These are phyloP conservation scores for Mamestra brassicae DNA, from an alignment of 2,888 invertebrate species.

Conservation along the genomic window DNA sequence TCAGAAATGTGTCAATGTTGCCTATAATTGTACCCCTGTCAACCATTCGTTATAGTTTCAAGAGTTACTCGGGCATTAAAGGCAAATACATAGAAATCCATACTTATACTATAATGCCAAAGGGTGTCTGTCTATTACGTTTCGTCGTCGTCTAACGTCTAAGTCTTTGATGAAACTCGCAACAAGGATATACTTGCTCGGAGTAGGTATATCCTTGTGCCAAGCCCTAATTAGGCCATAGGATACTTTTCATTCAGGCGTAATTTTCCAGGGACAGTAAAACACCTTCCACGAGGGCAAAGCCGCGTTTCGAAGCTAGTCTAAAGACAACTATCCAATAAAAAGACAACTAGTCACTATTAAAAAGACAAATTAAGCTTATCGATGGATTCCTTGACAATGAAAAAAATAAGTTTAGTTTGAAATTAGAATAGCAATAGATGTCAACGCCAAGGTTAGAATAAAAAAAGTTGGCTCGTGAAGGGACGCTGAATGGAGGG, in stretches of 20 bases:
- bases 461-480: slow-evolving; percentile 42
- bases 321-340: slow-evolving; percentile 12
- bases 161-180: no score
- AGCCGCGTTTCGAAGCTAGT: not conserved
- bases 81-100: slow-evolving; percentile 1
- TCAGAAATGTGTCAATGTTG: slow-evolving; percentile 32
- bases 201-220: no score
- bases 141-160: no score
- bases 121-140: not conserved
- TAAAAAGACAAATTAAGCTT: slow-evolving; percentile 39
- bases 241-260: not conserved
- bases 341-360: slow-evolving; percentile 16
- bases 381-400: slow-evolving; percentile 49
- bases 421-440: slow-evolving; percentile 42
- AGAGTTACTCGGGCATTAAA: slow-evolving; percentile 11
- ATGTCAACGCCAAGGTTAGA: slow-evolving; percentile 58
- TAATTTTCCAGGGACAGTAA: not conserved
- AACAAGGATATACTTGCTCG: no score
- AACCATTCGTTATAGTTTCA: slow-evolving; percentile 20
- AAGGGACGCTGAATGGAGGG: slow-evolving; percentile 27
- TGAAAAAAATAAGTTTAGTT: slow-evolving; percentile 41
- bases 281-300: not conserved
- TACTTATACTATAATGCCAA: not conserved
- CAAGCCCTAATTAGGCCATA: not conserved
- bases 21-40: slow-evolving; percentile 17